A percentile compares a stretch with the other conserved stretches of the same genome.
Conservation (phyloP, 2,113 vertebrate species). For the Bubalus kerabau region DNA sequence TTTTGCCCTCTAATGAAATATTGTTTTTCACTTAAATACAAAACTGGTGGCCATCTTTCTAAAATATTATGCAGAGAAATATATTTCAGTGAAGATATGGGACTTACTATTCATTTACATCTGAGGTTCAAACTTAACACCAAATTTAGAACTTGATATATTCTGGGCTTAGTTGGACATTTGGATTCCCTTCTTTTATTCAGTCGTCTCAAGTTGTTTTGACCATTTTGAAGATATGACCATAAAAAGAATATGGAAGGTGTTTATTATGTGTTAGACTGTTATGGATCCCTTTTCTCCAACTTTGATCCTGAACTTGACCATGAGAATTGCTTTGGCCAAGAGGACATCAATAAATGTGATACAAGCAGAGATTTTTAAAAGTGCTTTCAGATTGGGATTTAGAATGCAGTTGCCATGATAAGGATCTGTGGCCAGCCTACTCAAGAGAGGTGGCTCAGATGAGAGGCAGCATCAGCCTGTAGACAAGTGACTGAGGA, state of each 20-base stretch:
- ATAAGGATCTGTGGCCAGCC: background rate
- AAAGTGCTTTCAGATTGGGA: background rate
- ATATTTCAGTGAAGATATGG: conserved; percentile 33
- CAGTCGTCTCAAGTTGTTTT: conserved; percentile 14
- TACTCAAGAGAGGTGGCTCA: background rate
- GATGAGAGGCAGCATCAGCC: background rate
- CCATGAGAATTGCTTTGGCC: background rate
- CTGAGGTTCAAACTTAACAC: conserved; percentile 36
- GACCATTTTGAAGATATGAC: background rate
- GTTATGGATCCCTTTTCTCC: background rate
- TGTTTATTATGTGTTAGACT: background rate
- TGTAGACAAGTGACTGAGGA: background rate
- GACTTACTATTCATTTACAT: conserved; percentile 52
- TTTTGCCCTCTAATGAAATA: conserved; percentile 67
- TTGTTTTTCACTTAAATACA: conserved; percentile 70
- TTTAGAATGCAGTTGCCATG: background rate
- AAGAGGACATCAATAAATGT: background rate
- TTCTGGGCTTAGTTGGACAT: conserved; percentile 28
- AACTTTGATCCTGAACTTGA: background rate
- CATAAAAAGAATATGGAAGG: background rate
- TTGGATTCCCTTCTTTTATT: conserved; percentile 38
- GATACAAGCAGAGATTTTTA: background rate
- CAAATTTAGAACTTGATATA: conserved; percentile 44
- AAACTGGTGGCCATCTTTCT: conserved; percentile 38
- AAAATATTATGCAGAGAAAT: conserved; percentile 37